Evolutionary conservation across 2,797 vertebrate species (phyloP), one percentile per base, ranked within the genome.

Genomic region (Tragopan temminckii): DNA sequence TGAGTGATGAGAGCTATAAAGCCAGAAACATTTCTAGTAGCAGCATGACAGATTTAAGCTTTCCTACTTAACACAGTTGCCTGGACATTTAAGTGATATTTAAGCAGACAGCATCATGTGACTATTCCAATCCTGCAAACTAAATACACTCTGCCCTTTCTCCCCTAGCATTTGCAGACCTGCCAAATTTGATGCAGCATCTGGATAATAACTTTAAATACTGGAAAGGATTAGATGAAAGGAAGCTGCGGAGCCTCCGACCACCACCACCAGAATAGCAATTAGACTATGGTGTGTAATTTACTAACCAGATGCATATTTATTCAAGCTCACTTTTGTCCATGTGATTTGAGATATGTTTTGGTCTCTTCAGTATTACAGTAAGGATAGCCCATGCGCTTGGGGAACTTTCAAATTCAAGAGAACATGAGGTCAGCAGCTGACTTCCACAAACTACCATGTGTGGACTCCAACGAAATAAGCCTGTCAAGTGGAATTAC

Each of bases 121-220:
- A 59, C 77, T 88, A 8, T 71, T 78, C 77, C 68, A 68, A 6
- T 92, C 69, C 79, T 85, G 45, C 62, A 84, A 23, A 42, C 68
- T 96, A 70, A 82, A 35, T 63, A 27, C 38, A 11, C 42, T 80
- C 42, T 91, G 13, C 31, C 64, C 59, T 97, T 82, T 96, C 48
- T 93, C 93, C 67, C 67, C 55, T 85, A 99, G 99, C 98, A 86
- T 99, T 99, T 94, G 98, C 99, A 48, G 99, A 99, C 97, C 98
- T 99, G 86, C 99, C 99, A 11, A 99, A 99, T 96, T 97, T 99
- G 92, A 99, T 99, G 99, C 99, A 99, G 97, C 98, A 99, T 96
- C 97, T 99, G 96, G 99, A 99, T 97, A 99, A 98, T 94, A 99
- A 99, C 97, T 99, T 99, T 95, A 99, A 99, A 94, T 99, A 99